Base-by-base conservation (phyloP, 2,113 vertebrate species). In the Platysteira castanea region DNA sequence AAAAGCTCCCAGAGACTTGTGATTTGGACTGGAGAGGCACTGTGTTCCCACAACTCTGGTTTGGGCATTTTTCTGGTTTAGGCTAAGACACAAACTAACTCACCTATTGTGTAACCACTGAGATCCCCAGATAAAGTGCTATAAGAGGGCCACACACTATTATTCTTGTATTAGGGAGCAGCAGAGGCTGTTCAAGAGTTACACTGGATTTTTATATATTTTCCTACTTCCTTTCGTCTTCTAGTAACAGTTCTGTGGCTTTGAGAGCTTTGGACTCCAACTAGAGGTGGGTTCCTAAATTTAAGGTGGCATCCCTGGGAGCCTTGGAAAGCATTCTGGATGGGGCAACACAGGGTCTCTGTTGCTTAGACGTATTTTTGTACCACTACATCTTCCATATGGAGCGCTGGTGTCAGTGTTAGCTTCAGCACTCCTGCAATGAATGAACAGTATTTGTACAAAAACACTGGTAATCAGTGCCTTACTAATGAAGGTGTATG, bases 201-300 rank as follows among this genome's bases (percentile, higher is more conserved):
- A 78, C 44, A 49, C 7, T 71, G 86, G 52, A 86, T 95, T 94
- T 95, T 92, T 89, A 70, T 67, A 91, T 84, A 77, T 95, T 95
- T 95, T 95, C 57, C 60, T 94, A 49, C 69, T 64, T 75, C 69
- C 61, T 94, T 96, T 96, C 93, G 80, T 95, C 81, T 91, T 93
- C 89, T 85, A 68, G 44, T 79, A 91, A 80, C 53, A 71, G 52
- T 81, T 76, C 73, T 94, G 94, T 84, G 69, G 84, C 84, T 95
- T 91, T 94, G 91, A 92, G 77, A 87, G 44, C 65, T 91, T 84
- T 52, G 64, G 56, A 70, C 15, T 81, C 52, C 0, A 0, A 67
- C 41, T 84, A 84, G 73, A 87, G 49, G 18, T 24, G 2, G 3
- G 44, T 53, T 82, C 73, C 87, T 87, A 87, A 90, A 91, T 95